Conservation (phyloP, 2,113 vertebrate genomes). For the Lota lota region DNA sequence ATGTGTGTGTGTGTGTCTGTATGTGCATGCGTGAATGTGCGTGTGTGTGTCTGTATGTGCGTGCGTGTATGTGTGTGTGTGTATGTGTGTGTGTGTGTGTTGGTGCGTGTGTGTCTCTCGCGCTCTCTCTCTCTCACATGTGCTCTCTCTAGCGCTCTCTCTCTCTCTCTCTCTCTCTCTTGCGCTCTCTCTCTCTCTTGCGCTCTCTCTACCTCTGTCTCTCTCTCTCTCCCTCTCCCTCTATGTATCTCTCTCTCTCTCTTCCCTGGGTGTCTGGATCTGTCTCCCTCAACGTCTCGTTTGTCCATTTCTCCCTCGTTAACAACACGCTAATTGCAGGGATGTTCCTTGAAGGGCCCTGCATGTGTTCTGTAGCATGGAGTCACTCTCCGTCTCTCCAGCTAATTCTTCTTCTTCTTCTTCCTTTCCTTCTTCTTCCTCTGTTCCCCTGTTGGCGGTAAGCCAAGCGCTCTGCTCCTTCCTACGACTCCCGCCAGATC, state of each 20-base stretch:
- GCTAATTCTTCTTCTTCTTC: too few species aligned
- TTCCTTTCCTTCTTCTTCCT: not conserved
- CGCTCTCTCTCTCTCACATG: not conserved
- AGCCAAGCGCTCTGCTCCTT: conserved; percentile 40
- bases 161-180: too few species aligned
- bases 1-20: conserved; percentile 16
- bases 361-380: conserved; percentile 2
- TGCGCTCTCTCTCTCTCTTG: conserved; percentile 5
- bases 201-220: too few species aligned
- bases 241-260: too few species aligned
- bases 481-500: conserved; percentile 30
- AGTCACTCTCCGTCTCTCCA: too few species aligned
- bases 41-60: not conserved
- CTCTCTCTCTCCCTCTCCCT: too few species aligned
- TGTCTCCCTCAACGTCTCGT: too few species aligned
- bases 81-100: not conserved
- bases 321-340: conserved; percentile 26
- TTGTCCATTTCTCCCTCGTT: not conserved
- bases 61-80: conserved; percentile 19
- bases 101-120: too few species aligned
- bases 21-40: conserved; percentile 2
- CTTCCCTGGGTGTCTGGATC: too few species aligned
- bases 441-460: conserved; percentile 14
- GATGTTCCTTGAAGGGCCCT: conserved; percentile 4
- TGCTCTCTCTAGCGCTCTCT: too few species aligned